Base-by-base conservation (phyloP, 64 coral and sea anemone species). In the Dendrophyllia cribrosa region DNA sequence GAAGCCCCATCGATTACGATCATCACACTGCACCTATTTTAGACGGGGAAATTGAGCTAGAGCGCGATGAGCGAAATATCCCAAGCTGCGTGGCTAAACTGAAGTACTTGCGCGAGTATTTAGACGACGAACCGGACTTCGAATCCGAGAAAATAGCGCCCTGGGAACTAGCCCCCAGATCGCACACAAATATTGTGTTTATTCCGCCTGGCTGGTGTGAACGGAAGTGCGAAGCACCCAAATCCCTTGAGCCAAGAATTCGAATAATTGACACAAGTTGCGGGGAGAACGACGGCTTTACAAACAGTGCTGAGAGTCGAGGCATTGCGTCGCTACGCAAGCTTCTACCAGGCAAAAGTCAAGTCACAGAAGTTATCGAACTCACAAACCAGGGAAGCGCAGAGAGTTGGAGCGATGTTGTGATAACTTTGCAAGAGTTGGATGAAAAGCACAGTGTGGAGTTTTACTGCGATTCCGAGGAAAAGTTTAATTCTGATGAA, bases 61-160 rank as follows among this genome's bases (percentile, higher is more conserved):
- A 51, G 7, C 45, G 61, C 22, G n/a, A 24, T 13, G 22, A 9
- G n/a, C 48, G 49, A 5, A 51, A 22, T 44, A 21, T 17, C 3
- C 58, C 59, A 46, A 82, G 58, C 14, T 46, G 58, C 16, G 62
- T 49, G 19, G 47, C 80, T 9, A 47, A 46, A 84, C 60, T 84
- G 6, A 84, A 68, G 6, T 63, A 67, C 21, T 10, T 22, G 46
- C 80, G 62, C 45, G 80, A 84, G 34, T 84, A 84, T 49, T 50
- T 68, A 59, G 47, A 84, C 13, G 45, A 84, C n/a, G 80, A 84
- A 67, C 80, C 80, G 9, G 80, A 84, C 45, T 84, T 84, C 9
- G 80, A 84, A 24, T 84, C 80, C 8, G 62, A 84, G 61, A 51
- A 84, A 15, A 69, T 84, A 84, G 47, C 19, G 3, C 67, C 80